Conservation (phyloP, 2,888 invertebrate species). For the Melieria omissa region DNA sequence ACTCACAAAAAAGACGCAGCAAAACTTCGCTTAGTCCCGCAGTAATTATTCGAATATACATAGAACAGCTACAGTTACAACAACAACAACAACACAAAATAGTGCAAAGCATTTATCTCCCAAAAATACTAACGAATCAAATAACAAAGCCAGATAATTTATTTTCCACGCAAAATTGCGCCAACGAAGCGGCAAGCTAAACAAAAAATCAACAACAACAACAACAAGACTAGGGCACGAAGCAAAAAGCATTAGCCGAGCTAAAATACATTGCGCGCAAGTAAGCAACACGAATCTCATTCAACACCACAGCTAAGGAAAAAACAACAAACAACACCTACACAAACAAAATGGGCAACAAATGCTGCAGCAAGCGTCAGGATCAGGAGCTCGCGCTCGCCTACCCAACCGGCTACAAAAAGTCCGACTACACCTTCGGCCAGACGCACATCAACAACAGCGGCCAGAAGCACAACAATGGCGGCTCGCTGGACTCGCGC, state of each 20-base stretch:
- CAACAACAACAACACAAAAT: slow-evolving; percentile 20
- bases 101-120: slow-evolving; percentile 27
- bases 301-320: slow-evolving; percentile 36
- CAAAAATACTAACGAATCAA: no score
- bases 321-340: slow-evolving; percentile 22
- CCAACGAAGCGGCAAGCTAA: neutral
- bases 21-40: no score
- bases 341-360: slow-evolving; percentile 77
- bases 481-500: slow-evolving; percentile 71
- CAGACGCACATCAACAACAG: slow-evolving; percentile 64
- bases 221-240: neutral
- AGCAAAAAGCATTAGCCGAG: neutral
- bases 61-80: neutral
- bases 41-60: no score
- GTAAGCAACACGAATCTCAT: slow-evolving; percentile 1
- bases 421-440: slow-evolving; percentile 65
- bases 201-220: neutral
- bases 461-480: slow-evolving; percentile 67
- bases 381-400: slow-evolving; percentile 71
- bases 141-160: no score
- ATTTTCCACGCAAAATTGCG: neutral
- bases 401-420: slow-evolving; percentile 66
- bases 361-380: slow-evolving; percentile 88
- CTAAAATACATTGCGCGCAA: neutral
- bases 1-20: no score